Percentiles rank a stretch among this genome's conserved stretches.
These are phyloP conservation scores for Pterocles burchelli DNA, from an alignment of 2,113 vertebrate species.

Conservation along the genomic window DNA sequence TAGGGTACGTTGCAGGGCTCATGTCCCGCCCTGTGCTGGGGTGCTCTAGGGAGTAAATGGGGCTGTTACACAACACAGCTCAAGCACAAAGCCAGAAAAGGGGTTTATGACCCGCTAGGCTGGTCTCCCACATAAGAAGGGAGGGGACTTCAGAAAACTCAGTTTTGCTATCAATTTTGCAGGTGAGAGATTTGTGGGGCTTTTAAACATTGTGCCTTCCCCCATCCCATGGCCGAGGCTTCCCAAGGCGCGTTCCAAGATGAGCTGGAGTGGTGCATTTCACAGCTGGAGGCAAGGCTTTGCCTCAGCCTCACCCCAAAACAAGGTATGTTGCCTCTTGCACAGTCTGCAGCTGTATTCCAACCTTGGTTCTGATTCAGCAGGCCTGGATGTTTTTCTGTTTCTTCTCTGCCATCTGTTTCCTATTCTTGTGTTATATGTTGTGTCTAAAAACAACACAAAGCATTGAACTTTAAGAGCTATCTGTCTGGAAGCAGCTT, in stretches of 20 bases:
- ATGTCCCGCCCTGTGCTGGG: not conserved
- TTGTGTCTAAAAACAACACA: not conserved
- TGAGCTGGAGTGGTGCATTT: slow-evolving; percentile 59
- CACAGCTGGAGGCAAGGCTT: slow-evolving; percentile 34
- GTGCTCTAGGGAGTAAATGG: not conserved
- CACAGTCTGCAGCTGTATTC: not conserved
- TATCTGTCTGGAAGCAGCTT: not conserved
- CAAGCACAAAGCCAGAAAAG: not conserved
- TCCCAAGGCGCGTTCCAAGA: not conserved
- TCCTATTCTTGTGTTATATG: not conserved
- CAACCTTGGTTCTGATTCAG: not conserved
- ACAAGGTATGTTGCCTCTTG: slow-evolving; percentile 4
- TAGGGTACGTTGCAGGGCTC: not conserved
- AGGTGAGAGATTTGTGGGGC: not conserved
- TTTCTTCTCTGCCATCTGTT: not conserved
- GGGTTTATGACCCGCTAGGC: not conserved
- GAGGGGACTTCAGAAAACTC: not conserved
- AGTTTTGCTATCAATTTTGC: not conserved
- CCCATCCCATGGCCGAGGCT: not conserved
- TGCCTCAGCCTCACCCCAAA: not conserved
- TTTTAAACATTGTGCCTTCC: not conserved
- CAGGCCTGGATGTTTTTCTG: not conserved
- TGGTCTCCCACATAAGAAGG: not conserved
- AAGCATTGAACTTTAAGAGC: not conserved
- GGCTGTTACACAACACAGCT: not conserved